A percentile compares a stretch with the other conserved stretches of the same genome.
phyloP scores from a whole-genome alignment of 64 coral and sea anemone genomes.

The Montipora efflorescens region DNA sequence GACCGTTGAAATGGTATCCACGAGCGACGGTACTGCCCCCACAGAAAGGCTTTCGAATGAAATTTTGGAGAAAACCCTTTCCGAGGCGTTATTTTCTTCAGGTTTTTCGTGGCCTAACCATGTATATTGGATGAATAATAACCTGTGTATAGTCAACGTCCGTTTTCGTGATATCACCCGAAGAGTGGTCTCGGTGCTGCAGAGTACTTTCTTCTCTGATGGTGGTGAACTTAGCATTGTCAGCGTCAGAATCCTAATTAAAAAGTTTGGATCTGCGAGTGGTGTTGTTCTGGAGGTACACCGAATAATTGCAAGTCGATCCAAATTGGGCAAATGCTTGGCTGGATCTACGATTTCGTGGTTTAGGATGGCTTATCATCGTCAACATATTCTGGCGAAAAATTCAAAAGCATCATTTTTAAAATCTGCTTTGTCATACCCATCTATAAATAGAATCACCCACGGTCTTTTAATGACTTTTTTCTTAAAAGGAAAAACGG shows the following conservation, averaged over 20 bases:
- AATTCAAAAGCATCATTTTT: background rate
- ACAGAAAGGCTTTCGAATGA: too few species aligned
- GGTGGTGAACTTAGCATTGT: slow-evolving; percentile 48
- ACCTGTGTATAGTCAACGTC: slow-evolving; percentile 1
- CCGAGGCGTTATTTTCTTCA: too few species aligned
- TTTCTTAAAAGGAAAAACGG: slow-evolving; percentile 8
- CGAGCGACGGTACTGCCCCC: too few species aligned
- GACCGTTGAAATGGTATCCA: too few species aligned
- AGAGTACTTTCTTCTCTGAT: slow-evolving; percentile 24
- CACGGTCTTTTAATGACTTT: slow-evolving; percentile 16
- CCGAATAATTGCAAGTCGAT: background rate
- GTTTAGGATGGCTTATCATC: slow-evolving; percentile 7
- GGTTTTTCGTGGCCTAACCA: background rate
- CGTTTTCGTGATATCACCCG: slow-evolving; percentile 28
- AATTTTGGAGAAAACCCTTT: too few species aligned
- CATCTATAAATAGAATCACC: slow-evolving; percentile 6
- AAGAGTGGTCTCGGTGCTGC: slow-evolving; percentile 38
- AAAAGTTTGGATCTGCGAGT: slow-evolving; percentile 24
- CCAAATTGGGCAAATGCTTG: slow-evolving; percentile 19
- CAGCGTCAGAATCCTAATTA: slow-evolving; percentile 37
- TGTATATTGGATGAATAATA: slow-evolving; percentile 31
- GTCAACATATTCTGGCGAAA: slow-evolving; percentile 26
- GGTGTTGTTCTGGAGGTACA: slow-evolving; percentile 34
- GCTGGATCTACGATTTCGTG: slow-evolving; percentile 17
- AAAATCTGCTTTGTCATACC: slow-evolving; percentile 13